Conservation (phyloP, 2,797 vertebrate species). For the Amblyopsis hoosieri region DNA sequence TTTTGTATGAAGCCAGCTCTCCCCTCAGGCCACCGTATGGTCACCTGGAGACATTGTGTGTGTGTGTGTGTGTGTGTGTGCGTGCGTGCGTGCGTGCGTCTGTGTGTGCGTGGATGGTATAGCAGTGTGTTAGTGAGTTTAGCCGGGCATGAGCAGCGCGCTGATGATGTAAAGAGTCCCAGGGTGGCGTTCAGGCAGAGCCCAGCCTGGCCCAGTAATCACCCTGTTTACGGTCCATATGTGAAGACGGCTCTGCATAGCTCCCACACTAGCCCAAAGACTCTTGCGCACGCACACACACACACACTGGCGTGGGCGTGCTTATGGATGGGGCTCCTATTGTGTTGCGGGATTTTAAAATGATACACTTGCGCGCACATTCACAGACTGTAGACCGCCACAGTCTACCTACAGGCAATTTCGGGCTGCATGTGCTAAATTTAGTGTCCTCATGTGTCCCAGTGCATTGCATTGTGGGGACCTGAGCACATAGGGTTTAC, state of each 20-base stretch:
- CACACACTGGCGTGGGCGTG: constrained; percentile 29
- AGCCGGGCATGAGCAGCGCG: constrained; percentile 68
- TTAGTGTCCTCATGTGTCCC: too few species aligned
- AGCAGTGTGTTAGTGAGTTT: constrained; percentile 63
- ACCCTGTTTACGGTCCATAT: constrained; percentile 83
- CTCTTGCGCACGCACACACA: constrained; percentile 44
- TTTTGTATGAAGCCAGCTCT: constrained; percentile 50
- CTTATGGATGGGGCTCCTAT: constrained; percentile 14
- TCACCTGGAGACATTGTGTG: constrained; percentile 69
- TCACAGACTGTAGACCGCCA: not conserved
- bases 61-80: constrained; percentile 16
- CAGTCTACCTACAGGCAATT: not conserved
- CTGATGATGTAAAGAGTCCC: constrained; percentile 81
- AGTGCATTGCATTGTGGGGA: too few species aligned
- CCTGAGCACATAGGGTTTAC: too few species aligned
- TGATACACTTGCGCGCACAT: not conserved
- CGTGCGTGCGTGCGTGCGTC: constrained; percentile 29
- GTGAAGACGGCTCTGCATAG: constrained; percentile 76
- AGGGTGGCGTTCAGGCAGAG: constrained; percentile 79
- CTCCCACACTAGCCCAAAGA: constrained; percentile 53
- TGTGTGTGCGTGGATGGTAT: constrained; percentile 13
- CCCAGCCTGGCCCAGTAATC: constrained; percentile 80
- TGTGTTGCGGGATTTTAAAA: too few species aligned
- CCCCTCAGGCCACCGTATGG: constrained; percentile 68
- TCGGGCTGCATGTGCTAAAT: too few species aligned